Conservation (phyloP, 2,113 vertebrate species). For the Octodon degus region DNA sequence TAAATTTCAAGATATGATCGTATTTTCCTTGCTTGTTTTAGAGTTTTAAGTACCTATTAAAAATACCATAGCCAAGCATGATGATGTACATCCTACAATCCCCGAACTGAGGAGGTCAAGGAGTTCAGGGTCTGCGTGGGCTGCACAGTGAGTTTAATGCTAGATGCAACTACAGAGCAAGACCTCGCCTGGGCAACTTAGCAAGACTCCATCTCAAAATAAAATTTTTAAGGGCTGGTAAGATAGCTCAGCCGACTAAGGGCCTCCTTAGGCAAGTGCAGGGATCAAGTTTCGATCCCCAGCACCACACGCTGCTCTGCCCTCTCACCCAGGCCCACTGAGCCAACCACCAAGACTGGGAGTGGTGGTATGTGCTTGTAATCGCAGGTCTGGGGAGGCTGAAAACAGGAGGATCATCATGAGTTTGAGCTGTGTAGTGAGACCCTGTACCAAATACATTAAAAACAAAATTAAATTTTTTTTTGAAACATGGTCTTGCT, state of each 20-base stretch:
- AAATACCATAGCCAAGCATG: not conserved
- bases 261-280: too few relatives aligned
- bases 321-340: too few relatives aligned
- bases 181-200: not conserved
- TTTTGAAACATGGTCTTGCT: not conserved
- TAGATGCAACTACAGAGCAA: not conserved
- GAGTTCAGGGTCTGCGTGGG: not conserved
- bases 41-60: conserved; percentile 15
- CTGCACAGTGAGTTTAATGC: not conserved
- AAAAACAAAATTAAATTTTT: not conserved
- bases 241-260: too few relatives aligned
- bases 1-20: not conserved
- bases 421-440: too few relatives aligned
- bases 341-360: too few relatives aligned
- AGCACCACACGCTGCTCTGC: too few relatives aligned
- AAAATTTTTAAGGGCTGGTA: not conserved
- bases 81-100: not conserved
- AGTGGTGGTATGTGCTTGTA: too few relatives aligned
- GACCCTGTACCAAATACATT: too few relatives aligned
- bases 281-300: too few relatives aligned
- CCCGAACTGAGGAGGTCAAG: not conserved
- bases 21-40: conserved; percentile 31
- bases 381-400: too few relatives aligned
- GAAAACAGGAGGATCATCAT: too few relatives aligned
- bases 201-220: not conserved